A percentile compares a stretch with the other conserved stretches of the same genome.
These are phyloP conservation scores for Zapornia atra DNA, from an alignment of 2,113 vertebrate species.

Conservation along the genomic window DNA sequence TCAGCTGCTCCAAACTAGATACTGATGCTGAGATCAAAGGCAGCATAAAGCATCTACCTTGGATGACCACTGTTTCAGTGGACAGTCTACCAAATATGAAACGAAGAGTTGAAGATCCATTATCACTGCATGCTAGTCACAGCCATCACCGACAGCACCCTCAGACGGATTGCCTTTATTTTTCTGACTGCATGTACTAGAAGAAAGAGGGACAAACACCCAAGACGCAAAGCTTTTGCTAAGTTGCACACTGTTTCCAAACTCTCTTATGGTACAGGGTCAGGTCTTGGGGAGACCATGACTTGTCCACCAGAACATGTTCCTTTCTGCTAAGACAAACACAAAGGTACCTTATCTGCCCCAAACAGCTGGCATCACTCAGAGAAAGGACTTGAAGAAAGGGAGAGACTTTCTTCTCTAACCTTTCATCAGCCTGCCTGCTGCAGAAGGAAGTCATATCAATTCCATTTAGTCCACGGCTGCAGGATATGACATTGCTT, in stretches of 20 bases:
- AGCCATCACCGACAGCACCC: neutral
- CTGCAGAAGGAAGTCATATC: neutral
- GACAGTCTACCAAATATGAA: neutral
- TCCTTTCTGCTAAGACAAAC: neutral
- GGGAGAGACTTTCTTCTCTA: neutral
- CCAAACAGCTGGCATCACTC: neutral
- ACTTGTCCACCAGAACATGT: neutral
- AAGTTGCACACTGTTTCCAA: neutral
- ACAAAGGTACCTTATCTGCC: neutral
- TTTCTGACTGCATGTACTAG: neutral
- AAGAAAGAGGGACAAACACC: neutral
- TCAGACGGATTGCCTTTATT: neutral
- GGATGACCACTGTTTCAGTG: neutral
- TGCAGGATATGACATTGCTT: neutral
- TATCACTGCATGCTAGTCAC: neutral
- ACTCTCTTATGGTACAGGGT: neutral
- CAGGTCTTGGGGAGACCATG: neutral
- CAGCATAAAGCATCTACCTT: neutral
- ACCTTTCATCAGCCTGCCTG: neutral
- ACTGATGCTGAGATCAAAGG: neutral
- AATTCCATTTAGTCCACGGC: neutral
- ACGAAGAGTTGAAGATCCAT: neutral
- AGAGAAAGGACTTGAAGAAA: neutral
- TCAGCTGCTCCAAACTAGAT: neutral
- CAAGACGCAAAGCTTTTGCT: neutral